Evolutionary conservation across 2,888 invertebrate genomes (phyloP), one percentile per base, ranked within the genome.

Genomic region (Pyrrhosoma nymphula): DNA sequence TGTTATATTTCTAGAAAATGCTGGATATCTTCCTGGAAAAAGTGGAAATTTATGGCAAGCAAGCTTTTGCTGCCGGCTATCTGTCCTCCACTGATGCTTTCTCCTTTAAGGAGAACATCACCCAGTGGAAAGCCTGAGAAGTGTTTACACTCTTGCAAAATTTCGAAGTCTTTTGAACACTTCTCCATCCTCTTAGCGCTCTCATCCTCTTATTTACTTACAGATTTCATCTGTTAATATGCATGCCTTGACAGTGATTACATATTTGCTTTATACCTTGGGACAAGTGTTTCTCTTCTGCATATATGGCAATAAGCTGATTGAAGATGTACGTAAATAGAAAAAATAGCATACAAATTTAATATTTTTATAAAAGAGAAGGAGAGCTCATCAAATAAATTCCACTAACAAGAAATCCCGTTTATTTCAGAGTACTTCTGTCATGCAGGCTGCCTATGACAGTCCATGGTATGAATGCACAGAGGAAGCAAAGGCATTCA

Each of bases 381-480:
- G 0, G 60, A 23, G 75, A 56, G 16, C 6, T 20, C 12, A 47
- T 2, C 20, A 95, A 69, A 14, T 1, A 30, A 0, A 20, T 35
- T 35, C 18, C 47, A 23, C 56, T 47, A 23, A 60, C 47, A 47
- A 47, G 47, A 95, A 90, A 82, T 75, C 18, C 4, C 30, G 60
- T 90, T 63, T 1, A 89, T 96, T 96, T 88, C 96, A 99, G 98
- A 99, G 99, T 96, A 98, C 99, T 95, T 99, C 99, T 6, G 99
- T 99, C 12, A 99, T 99, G 99, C 99, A 99, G 97, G 99, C 99
- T 0, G 99, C 99, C 0, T 99, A 99, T 97, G 98, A 98, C 93
- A 99, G 99, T 96, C 98, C 98, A 96, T 99, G 99, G 99, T 99
- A 99, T 96, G 98, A 99, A 96, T 99, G 99, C 14, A 98, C 98